Evolutionary conservation across 1,140 invertebrate genomes (phyloP).

Genomic region (Archegozetes longisetosus): DNA sequence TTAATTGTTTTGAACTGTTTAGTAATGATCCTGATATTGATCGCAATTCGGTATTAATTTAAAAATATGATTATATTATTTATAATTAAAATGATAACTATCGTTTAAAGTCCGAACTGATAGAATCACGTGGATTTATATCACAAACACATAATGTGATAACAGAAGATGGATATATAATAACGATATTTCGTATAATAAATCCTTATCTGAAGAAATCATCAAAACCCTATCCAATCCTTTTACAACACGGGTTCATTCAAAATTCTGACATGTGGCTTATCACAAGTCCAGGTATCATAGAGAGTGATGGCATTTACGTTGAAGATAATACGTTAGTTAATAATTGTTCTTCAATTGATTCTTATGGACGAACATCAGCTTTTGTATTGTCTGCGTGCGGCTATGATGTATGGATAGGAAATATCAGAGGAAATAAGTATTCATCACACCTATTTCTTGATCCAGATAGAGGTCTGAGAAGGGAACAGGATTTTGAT

Average conservation of each 20-base stretch:
- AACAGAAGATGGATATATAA: conserved; percentile 53
- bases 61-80: not conserved
- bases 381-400: conserved; percentile 5
- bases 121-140: conserved; percentile 37
- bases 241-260: conserved; percentile 15
- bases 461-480: conserved; percentile 23
- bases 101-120: conserved; percentile 18
- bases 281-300: conserved; percentile 35
- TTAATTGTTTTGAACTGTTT: conserved; percentile 4
- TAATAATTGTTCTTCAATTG: conserved; percentile 35
- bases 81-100: not conserved
- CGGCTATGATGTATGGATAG: conserved; percentile 38
- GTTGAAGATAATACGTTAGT: conserved; percentile 31
- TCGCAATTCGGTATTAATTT: conserved; percentile 8
- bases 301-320: not conserved
- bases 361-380: conserved; percentile 27
- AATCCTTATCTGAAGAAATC: conserved; percentile 4
- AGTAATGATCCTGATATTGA: conserved; percentile 11
- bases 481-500: not conserved
- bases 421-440: conserved; percentile 33
- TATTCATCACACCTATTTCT: conserved; percentile 27
- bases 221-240: not conserved
- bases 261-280: conserved; percentile 6
- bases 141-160: conserved; percentile 43
- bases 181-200: conserved; percentile 49